Conservation (phyloP, 2,797 vertebrate species). For the Tragelaphus eurycerus region DNA sequence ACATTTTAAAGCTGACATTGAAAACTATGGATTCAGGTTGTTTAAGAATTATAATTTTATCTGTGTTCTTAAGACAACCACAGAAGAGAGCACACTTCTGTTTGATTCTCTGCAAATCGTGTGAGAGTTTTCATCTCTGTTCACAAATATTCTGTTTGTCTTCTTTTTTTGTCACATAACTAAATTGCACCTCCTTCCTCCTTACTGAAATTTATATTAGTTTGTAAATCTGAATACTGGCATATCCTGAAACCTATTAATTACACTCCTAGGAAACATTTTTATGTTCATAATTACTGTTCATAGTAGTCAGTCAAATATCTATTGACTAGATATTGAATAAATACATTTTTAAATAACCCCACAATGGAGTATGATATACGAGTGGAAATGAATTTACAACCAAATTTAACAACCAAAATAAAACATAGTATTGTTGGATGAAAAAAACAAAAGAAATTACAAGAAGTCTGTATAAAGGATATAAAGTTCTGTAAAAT, state of each 20-base stretch:
- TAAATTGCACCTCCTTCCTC: neutral
- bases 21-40: neutral
- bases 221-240: neutral
- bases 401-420: neutral
- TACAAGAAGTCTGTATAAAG: no score
- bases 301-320: neutral
- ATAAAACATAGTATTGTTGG: neutral
- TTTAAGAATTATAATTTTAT: neutral
- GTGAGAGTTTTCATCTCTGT: neutral
- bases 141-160: neutral
- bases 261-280: neutral
- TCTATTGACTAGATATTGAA: neutral
- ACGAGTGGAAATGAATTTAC: neutral
- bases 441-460: neutral
- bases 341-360: neutral
- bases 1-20: neutral
- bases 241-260: no score
- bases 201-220: neutral
- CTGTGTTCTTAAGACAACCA: neutral
- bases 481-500: neutral
- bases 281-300: neutral
- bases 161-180: neutral
- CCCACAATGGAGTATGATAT: neutral
- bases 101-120: rapidly evolving
- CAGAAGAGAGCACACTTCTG: neutral